phyloP scores from a whole-genome alignment of 2,888 invertebrate genomes.

The Caenorhabditis sp. region DNA sequence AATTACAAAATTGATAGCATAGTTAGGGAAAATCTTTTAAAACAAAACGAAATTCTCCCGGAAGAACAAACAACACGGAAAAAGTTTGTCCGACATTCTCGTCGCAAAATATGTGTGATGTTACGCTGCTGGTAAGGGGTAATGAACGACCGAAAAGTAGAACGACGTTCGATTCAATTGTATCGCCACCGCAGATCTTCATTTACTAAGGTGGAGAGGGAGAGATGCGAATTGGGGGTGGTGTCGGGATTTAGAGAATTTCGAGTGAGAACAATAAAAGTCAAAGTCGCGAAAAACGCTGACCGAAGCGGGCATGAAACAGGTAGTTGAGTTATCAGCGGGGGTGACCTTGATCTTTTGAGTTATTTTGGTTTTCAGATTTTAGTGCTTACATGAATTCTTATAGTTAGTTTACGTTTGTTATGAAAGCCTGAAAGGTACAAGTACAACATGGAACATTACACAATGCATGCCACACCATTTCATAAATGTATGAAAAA shows the following conservation, averaged over 20 bases:
- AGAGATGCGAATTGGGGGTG: neutral
- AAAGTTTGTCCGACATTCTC: constrained; percentile 19
- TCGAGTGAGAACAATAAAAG: constrained; percentile 25
- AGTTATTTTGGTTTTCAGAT: neutral
- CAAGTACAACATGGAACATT: constrained; percentile 1
- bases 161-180: constrained; percentile 58
- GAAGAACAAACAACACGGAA: neutral
- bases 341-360: constrained; percentile 5
- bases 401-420: too few species aligned
- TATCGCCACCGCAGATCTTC: constrained; percentile 41
- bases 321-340: constrained; percentile 11
- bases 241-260: constrained; percentile 43
- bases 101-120: constrained; percentile 48
- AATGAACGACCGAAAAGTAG: constrained; percentile 64
- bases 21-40: too few species aligned
- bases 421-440: too few species aligned
- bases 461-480: too few species aligned
- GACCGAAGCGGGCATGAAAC: neutral
- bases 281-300: constrained; percentile 9
- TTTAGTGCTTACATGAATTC: neutral
- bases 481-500: too few species aligned
- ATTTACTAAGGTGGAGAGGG: constrained; percentile 24
- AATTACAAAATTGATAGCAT: constrained; percentile 20
- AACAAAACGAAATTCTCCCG: constrained; percentile 16
- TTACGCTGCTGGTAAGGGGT: constrained; percentile 54